Conservation (phyloP, 1,140 invertebrate species). For the Phocides pigmalion region DNA sequence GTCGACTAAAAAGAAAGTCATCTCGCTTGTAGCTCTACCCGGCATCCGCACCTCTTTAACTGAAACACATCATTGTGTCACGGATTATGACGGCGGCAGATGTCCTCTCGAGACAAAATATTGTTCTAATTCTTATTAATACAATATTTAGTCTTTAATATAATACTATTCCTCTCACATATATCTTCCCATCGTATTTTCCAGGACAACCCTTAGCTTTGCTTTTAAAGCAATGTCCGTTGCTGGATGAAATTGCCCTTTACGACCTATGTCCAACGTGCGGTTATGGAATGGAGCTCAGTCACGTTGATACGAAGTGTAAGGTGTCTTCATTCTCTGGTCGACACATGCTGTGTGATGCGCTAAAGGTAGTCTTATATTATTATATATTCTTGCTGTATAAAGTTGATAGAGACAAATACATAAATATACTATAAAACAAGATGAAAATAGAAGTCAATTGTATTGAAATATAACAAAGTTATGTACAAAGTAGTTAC, state of each 20-base stretch:
- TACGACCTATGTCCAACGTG: conserved; percentile 81
- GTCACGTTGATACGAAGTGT: conserved; percentile 85
- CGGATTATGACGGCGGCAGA: no score
- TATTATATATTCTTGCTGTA: no score
- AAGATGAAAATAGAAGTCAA: no score
- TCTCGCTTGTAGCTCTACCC: no score
- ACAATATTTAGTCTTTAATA: not conserved
- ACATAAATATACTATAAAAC: no score
- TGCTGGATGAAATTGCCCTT: conserved; percentile 86
- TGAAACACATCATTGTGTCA: no score
- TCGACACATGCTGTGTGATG: conserved; percentile 70
- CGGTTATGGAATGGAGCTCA: conserved; percentile 84
- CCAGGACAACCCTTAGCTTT: conserved; percentile 83
- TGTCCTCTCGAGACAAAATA: no score
- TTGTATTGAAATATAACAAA: no score
- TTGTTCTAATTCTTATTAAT: not conserved
- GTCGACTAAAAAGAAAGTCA: no score
- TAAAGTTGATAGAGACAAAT: no score
- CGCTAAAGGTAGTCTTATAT: conserved; percentile 65
- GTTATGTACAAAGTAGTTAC: no score
- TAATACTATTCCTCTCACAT: not conserved
- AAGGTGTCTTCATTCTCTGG: conserved; percentile 86
- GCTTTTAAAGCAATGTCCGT: conserved; percentile 85
- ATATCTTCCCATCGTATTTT: not conserved
- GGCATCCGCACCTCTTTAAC: no score